Conservation (phyloP, 2,113 vertebrate genomes). For the Scortum barcoo region DNA sequence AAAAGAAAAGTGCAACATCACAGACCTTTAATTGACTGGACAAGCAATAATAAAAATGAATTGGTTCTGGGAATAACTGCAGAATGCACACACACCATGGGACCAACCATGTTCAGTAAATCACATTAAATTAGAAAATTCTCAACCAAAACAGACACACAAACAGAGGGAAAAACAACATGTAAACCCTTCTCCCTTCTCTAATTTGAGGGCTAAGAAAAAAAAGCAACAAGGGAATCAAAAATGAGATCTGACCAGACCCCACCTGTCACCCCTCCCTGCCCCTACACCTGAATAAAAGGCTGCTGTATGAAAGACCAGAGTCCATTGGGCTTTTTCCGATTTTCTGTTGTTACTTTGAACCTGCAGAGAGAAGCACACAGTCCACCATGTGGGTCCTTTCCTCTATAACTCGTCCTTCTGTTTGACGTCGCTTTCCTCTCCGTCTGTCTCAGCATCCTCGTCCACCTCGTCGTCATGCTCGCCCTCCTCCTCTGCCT, state of each 20-base stretch:
- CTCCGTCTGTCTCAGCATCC: conserved; percentile 47
- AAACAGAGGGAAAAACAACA: conserved; percentile 20
- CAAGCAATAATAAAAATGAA: neutral
- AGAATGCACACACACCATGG: conserved; percentile 13
- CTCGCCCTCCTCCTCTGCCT: conserved; percentile 28
- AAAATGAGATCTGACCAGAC: conserved; percentile 41
- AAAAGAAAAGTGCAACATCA: conserved; percentile 68
- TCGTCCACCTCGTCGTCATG: conserved; percentile 25
- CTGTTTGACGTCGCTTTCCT: conserved; percentile 31
- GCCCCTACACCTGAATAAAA: conserved; percentile 49
- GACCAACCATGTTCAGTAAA: conserved; percentile 11
- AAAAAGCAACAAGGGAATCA: conserved; percentile 4
- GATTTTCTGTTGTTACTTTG: neutral
- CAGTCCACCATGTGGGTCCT: neutral
- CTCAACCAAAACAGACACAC: conserved; percentile 3
- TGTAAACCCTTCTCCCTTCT: conserved; percentile 35
- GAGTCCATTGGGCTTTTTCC: conserved; percentile 36
- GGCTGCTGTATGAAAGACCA: conserved; percentile 56
- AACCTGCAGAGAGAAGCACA: conserved; percentile 31
- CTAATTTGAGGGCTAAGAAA: conserved; percentile 15
- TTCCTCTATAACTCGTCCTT: conserved; percentile 80
- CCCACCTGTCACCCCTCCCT: conserved; percentile 8
- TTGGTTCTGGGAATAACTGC: conserved; percentile 5
- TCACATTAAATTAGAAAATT: conserved; percentile 54
- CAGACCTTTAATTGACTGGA: conserved; percentile 33